These are phyloP conservation scores for Nannobrachium achirus DNA, from an alignment of 2,113 vertebrate genomes.

Conservation along the genomic window DNA sequence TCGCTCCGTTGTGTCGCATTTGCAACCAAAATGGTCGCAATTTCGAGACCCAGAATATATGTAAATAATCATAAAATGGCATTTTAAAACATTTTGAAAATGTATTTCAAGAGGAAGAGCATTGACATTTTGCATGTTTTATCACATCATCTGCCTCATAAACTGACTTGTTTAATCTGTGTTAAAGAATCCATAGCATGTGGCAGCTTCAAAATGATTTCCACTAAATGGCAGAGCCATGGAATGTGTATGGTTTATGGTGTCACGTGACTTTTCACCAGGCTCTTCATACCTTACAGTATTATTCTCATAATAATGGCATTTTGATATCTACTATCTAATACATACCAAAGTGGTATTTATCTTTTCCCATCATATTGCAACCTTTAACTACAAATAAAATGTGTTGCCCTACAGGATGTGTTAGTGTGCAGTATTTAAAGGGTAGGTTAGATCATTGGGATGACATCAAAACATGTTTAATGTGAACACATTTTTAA, in stretches of 20 bases:
- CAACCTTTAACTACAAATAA: slow-evolving; percentile 41
- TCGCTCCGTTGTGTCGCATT: too few relatives aligned
- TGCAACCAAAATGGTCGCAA: too few relatives aligned
- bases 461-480: slow-evolving; percentile 14
- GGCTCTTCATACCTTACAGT: slow-evolving; percentile 21
- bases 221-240: slow-evolving; percentile 45
- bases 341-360: slow-evolving; percentile 36
- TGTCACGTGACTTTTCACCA: slow-evolving; percentile 42
- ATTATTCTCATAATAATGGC: slow-evolving; percentile 43
- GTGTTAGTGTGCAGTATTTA: background rate
- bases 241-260: slow-evolving; percentile 20
- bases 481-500: slow-evolving; percentile 8
- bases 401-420: background rate
- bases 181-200: slow-evolving; percentile 15
- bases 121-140: slow-evolving; percentile 59
- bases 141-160: slow-evolving; percentile 43
- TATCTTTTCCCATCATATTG: slow-evolving; percentile 14
- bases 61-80: slow-evolving; percentile 18
- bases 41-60: slow-evolving; percentile 31
- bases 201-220: slow-evolving; percentile 32
- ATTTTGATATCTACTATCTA: slow-evolving; percentile 51
- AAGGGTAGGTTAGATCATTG: background rate
- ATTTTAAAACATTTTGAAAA: slow-evolving; percentile 33
- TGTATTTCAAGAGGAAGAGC: slow-evolving; percentile 26
- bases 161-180: slow-evolving; percentile 28